Evolutionary conservation across 1,140 invertebrate genomes (phyloP), one percentile per base, ranked within the genome.

Genomic region (Helicoverpa zea): DNA sequence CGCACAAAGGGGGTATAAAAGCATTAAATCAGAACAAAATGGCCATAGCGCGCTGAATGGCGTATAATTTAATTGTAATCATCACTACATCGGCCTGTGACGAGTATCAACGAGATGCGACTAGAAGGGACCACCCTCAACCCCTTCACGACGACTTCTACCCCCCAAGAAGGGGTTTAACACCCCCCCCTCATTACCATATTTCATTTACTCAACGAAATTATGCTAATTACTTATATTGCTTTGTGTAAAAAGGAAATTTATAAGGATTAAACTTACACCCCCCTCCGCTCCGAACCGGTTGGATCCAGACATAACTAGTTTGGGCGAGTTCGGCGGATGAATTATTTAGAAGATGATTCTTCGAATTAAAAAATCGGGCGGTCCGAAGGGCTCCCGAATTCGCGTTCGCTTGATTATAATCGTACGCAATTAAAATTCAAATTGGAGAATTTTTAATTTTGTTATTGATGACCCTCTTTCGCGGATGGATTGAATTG

Each of bases 211-310:
- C 94, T 95, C 94, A 95, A 95, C 94, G 92, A 95, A 95, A 95
- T 95, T 95, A 95, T 95, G 94, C 94, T 95, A 95, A 95, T 95
- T 95, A 95, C 92, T 94, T 94, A 95, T 95, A 95, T 95, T 95
- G 94, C 94, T 95, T 94, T 95, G 94, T 94, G 94, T 95, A 95
- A 95, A 95, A 95, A 95, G 94, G 94, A 95, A 95, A 95, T 95
- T 95, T 95, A 94, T 95, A 93, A 94, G 94, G 94, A 95, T 95
- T 94, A 94, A 94, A 94, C 88, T 93, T 94, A 90, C 91, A 91
- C 88, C 88, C 90, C 63, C 90, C 88, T 84, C 85, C 85, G 82
- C 82, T 84, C 61, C 68, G 83, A 86, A 87, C 84, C 83, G 84
- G 87, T 88, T 86, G 82, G 81, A 89, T 88, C 88, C 87, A 83